phyloP scores from a whole-genome alignment of 2,113 vertebrate species.

The Candoia aspera region DNA sequence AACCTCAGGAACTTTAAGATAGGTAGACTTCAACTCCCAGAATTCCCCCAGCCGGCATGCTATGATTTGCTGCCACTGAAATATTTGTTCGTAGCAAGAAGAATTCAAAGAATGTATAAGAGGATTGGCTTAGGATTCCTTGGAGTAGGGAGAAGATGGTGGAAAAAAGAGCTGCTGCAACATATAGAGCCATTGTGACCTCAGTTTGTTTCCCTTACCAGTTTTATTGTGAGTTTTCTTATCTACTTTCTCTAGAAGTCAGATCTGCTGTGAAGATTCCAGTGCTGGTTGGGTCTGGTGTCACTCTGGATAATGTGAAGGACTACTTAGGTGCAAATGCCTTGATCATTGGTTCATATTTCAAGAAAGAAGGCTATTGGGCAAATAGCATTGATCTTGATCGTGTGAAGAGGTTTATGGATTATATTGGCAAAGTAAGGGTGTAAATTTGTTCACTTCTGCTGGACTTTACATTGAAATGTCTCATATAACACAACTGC shows the following conservation, averaged over 20 bases:
- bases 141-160: not conserved
- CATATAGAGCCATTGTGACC: constrained; percentile 29
- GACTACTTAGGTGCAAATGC: constrained; percentile 68
- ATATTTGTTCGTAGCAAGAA: not conserved
- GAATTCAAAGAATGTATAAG: not conserved
- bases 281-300: constrained; percentile 85
- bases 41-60: not conserved
- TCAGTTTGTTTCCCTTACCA: not conserved
- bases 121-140: not conserved
- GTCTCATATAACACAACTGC: not conserved
- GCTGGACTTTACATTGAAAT: not conserved
- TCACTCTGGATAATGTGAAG: constrained; percentile 80
- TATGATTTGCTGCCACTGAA: constrained; percentile 42
- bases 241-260: constrained; percentile 73
- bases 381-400: constrained; percentile 75
- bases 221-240: not conserved
- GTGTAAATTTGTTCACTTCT: constrained; percentile 55
- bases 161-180: not conserved
- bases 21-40: too few species aligned
- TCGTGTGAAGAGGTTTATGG: constrained; percentile 80
- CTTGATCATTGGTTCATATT: constrained; percentile 85
- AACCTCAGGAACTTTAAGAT: too few species aligned
- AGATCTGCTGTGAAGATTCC: constrained; percentile 70
- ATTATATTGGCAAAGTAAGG: constrained; percentile 70
- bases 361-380: constrained; percentile 84